Conservation (phyloP, 2,888 invertebrate genomes). For the Gymnocheta viridis region DNA sequence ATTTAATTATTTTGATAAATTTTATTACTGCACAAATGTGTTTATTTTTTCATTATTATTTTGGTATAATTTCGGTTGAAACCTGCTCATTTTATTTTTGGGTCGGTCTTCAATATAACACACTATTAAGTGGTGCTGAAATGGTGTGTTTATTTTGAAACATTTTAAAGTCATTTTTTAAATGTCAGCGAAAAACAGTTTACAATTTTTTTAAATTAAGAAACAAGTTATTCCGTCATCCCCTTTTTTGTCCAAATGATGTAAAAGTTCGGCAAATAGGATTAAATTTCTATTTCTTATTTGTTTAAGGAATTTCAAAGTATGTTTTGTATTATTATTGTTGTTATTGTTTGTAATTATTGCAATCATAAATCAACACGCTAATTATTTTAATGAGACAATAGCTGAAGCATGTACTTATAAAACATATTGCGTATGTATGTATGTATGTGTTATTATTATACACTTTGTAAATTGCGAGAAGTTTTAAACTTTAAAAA, state of each 20-base stretch:
- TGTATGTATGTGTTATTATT: neutral
- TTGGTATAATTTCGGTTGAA: slow-evolving; percentile 32
- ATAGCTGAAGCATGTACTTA: slow-evolving; percentile 1
- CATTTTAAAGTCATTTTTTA: slow-evolving; percentile 9
- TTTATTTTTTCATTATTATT: slow-evolving; percentile 54
- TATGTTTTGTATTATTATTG: slow-evolving; percentile 23
- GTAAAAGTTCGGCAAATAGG: neutral
- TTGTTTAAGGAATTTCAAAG: slow-evolving; percentile 50
- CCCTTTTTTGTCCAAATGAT: neutral
- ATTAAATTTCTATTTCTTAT: slow-evolving; percentile 29
- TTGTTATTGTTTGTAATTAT: slow-evolving; percentile 73
- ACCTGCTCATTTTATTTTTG: slow-evolving; percentile 34
- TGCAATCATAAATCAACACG: slow-evolving; percentile 77
- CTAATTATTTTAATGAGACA: slow-evolving; percentile 78
- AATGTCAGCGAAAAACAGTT: neutral
- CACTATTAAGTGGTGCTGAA: slow-evolving; percentile 56
- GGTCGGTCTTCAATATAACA: slow-evolving; percentile 46
- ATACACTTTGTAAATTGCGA: neutral
- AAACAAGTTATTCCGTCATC: slow-evolving; percentile 29
- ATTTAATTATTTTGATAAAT: slow-evolving; percentile 70
- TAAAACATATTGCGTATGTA: too few species aligned
- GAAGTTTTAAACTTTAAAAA: neutral
- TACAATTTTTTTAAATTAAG: neutral
- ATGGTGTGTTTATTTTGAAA: slow-evolving; percentile 64
- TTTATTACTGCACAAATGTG: slow-evolving; percentile 67